phyloP scores from a whole-genome alignment of 2,113 vertebrate species.

The Budorcas taxicolor region DNA sequence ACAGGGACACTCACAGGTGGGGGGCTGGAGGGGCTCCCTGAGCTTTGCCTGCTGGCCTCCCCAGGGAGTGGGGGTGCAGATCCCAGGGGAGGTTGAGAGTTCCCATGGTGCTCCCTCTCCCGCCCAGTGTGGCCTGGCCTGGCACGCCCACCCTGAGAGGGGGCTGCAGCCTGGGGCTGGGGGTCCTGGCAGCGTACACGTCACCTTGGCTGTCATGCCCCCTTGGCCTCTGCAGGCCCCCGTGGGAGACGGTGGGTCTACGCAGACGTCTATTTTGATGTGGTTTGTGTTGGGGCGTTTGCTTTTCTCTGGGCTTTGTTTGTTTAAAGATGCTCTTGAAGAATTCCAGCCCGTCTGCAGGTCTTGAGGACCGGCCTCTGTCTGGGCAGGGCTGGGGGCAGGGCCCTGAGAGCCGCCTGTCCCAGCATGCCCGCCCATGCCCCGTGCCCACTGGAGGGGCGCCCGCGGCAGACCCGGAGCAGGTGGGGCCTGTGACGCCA shows the following conservation, averaged over 20 bases:
- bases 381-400: not conserved
- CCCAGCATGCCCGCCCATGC: not conserved
- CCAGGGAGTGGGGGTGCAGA: no score
- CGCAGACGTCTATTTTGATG: not conserved
- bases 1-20: not conserved
- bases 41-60: not conserved
- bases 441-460: not conserved
- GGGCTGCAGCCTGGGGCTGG: not conserved
- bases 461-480: fast-evolving
- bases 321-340: constrained; percentile 56
- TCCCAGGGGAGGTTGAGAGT: not conserved
- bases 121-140: not conserved
- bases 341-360: constrained; percentile 22
- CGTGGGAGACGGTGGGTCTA: fast-evolving
- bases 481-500: fast-evolving
- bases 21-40: not conserved
- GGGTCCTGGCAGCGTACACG: not conserved
- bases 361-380: not conserved
- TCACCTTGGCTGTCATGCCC: fast-evolving
- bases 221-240: not conserved
- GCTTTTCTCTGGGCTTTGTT: constrained; percentile 53
- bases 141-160: not conserved
- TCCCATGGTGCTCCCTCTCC: not conserved
- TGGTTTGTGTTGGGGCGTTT: not conserved
- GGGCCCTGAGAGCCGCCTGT: not conserved